Percentiles rank a stretch among this genome's conserved stretches.
Conservation (phyloP, 2,888 invertebrate genomes). For the Cryptocheilus praepositus region DNA sequence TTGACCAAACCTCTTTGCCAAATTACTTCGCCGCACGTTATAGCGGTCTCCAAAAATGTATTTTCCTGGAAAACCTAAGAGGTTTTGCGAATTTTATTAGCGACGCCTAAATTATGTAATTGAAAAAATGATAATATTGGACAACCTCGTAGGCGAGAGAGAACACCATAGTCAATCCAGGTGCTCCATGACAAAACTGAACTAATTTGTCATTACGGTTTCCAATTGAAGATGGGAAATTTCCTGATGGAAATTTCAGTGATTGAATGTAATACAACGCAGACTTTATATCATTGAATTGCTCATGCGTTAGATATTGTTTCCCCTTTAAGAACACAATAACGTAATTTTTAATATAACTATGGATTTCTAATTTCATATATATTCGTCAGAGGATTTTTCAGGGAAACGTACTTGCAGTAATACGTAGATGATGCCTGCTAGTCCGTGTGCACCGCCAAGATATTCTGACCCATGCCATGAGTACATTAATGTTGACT, state of each 20-base stretch:
- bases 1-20: conserved; percentile 88
- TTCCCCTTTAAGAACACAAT: conserved; percentile 74
- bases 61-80: conserved; percentile 81
- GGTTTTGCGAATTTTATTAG: conserved; percentile 25
- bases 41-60: conserved; percentile 82
- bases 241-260: conserved; percentile 80
- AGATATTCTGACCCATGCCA: conserved; percentile 93
- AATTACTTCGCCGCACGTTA: conserved; percentile 84
- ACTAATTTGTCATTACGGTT: conserved; percentile 84
- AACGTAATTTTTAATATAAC: conserved; percentile 15
- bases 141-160: conserved; percentile 81
- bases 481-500: conserved; percentile 85
- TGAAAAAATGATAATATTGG: not conserved
- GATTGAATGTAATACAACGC: conserved; percentile 80
- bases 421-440: conserved; percentile 90
- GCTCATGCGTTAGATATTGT: conserved; percentile 77
- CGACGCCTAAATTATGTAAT: conserved; percentile 1
- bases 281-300: conserved; percentile 80
- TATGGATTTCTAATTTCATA: conserved; percentile 3
- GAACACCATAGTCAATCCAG: conserved; percentile 87
- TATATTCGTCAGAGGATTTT: not conserved
- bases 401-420: conserved; percentile 79
- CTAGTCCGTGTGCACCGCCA: conserved; percentile 93
- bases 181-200: conserved; percentile 97
- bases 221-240: conserved; percentile 87